Evolutionary conservation across 2,113 vertebrate genomes (phyloP).

Genomic region (Acanthisitta chloris): DNA sequence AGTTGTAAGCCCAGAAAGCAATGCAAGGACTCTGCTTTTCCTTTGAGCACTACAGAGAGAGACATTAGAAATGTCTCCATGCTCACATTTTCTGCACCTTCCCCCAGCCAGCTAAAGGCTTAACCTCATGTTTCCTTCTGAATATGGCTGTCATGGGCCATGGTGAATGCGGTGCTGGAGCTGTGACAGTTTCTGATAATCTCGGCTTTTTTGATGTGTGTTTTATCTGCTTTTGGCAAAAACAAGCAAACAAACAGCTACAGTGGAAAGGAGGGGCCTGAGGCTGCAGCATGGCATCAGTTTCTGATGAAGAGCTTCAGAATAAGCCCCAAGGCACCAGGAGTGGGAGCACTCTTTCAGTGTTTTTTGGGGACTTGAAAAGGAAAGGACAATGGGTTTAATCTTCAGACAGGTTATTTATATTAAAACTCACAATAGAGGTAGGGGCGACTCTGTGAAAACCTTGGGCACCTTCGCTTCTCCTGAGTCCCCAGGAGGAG

Average conservation of each 20-base stretch:
- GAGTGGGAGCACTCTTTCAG: neutral
- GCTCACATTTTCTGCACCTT: neutral
- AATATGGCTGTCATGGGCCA: neutral
- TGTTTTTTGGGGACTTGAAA: neutral
- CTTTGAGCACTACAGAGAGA: neutral
- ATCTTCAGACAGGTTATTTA: neutral
- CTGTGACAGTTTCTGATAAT: neutral
- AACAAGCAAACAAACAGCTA: neutral
- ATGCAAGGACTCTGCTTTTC: neutral
- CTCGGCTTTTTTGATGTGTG: rapidly evolving
- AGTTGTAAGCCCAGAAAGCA: neutral
- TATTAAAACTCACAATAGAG: neutral
- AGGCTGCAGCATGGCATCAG: neutral
- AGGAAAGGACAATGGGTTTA: neutral
- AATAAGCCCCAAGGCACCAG: neutral
- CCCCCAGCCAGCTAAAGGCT: neutral
- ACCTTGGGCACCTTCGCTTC: neutral
- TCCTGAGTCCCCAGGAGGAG: neutral
- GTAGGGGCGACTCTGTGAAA: neutral
- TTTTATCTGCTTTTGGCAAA: neutral
- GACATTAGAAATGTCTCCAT: neutral
- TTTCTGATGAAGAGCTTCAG: neutral
- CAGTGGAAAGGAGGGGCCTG: neutral
- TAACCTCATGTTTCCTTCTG: neutral
- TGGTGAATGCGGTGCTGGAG: rapidly evolving